phyloP scores from a whole-genome alignment of 2,113 vertebrate genomes.

The Equus przewalskii region DNA sequence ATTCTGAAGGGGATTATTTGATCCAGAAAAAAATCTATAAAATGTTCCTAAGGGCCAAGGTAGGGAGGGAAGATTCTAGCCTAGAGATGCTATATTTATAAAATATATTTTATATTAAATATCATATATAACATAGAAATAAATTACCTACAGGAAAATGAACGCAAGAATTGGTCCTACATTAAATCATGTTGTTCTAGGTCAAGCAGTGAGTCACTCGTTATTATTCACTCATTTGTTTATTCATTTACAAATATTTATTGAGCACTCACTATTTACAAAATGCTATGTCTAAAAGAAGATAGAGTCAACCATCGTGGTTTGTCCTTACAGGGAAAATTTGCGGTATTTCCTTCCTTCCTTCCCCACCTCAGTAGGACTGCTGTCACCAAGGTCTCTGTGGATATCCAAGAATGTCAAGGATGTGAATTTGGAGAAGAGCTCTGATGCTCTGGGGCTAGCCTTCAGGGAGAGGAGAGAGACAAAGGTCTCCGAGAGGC shows the following conservation, averaged over 20 bases:
- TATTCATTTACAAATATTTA: background rate
- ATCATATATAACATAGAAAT: background rate
- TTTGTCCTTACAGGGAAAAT: background rate
- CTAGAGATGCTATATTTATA: background rate
- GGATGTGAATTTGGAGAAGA: background rate
- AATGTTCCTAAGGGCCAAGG: background rate
- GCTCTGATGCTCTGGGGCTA: background rate
- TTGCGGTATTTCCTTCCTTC: background rate
- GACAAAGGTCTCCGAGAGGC: background rate
- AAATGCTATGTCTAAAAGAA: background rate
- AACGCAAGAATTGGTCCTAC: background rate
- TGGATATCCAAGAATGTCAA: background rate
- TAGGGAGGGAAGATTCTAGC: background rate
- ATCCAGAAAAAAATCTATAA: background rate
- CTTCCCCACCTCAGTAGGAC: background rate
- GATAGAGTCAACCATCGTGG: background rate
- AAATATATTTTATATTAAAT: slow-evolving; percentile 28
- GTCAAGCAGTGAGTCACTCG: background rate
- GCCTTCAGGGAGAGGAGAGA: background rate
- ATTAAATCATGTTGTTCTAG: background rate
- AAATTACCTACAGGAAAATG: background rate
- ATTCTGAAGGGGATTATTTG: background rate
- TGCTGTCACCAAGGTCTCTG: background rate
- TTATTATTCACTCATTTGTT: background rate
- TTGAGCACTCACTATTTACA: background rate